phyloP scores from a whole-genome alignment of 2,113 vertebrate species.

The Pogona vitticeps region DNA sequence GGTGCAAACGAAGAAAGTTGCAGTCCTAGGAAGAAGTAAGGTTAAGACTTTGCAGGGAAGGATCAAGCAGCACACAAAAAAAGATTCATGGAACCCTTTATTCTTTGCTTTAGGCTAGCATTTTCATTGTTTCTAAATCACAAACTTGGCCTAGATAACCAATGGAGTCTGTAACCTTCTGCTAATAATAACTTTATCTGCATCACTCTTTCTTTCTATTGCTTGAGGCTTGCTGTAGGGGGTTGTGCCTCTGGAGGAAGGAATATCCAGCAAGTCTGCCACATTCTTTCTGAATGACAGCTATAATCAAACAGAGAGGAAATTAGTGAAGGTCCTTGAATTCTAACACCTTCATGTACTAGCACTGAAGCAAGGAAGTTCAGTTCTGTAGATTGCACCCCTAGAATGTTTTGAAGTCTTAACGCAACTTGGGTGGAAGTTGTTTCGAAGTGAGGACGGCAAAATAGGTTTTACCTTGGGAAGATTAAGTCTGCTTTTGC shows the following conservation, averaged over 20 bases:
- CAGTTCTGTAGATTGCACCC: background rate
- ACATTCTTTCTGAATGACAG: conserved; percentile 15
- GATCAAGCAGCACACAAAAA: background rate
- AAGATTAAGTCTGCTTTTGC: conserved; percentile 52
- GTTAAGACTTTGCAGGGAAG: background rate
- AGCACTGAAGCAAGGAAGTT: background rate
- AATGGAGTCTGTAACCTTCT: background rate
- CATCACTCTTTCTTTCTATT: background rate
- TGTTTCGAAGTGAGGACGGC: conserved; percentile 44
- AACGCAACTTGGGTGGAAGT: conserved; percentile 40
- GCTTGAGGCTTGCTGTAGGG: background rate
- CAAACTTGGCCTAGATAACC: conserved; percentile 8
- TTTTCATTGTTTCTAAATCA: background rate
- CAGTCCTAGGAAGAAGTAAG: background rate
- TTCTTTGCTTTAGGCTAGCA: background rate
- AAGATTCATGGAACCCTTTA: background rate
- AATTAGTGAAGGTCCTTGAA: conserved; percentile 1
- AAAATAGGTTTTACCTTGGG: conserved; percentile 48
- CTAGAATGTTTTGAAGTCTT: conserved; percentile 46
- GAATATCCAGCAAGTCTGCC: background rate
- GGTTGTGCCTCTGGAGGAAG: background rate
- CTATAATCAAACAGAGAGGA: conserved; percentile 18
- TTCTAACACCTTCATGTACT: background rate
- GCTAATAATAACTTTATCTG: background rate
- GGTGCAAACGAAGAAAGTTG: background rate